phyloP scores from a whole-genome alignment of 2,797 vertebrate genomes.

The Macrochelys suwanniensis region DNA sequence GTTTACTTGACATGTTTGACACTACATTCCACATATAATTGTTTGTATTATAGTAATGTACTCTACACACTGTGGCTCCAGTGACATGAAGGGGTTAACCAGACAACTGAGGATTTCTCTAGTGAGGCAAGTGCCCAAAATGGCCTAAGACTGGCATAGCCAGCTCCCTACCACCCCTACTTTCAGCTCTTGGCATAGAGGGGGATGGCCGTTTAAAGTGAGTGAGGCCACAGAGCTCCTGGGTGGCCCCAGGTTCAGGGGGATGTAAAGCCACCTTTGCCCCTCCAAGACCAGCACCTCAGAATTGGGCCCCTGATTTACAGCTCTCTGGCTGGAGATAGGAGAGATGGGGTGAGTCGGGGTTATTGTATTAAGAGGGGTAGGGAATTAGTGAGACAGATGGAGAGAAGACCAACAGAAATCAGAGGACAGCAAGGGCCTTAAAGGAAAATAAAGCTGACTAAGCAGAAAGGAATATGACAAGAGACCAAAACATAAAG shows the following conservation, averaged over 20 bases:
- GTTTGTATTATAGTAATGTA: background rate
- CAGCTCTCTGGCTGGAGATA: background rate
- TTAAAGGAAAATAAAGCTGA: background rate
- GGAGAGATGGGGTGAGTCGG: background rate
- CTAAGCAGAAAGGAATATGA: background rate
- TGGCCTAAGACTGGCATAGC: too few relatives aligned
- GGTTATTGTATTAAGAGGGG: background rate
- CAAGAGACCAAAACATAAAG: background rate
- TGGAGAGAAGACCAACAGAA: background rate
- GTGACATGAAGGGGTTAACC: background rate
- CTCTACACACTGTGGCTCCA: background rate
- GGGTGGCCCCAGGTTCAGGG: background rate
- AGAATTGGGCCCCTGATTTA: background rate
- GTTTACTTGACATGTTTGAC: background rate
- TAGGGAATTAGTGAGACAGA: background rate
- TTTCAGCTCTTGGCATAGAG: background rate
- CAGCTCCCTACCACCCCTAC: background rate
- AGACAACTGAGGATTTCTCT: background rate
- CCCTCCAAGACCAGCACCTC: background rate
- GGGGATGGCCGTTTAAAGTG: background rate
- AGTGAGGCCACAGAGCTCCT: background rate
- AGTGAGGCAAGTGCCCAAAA: background rate
- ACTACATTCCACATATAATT: background rate
- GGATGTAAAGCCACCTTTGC: background rate
- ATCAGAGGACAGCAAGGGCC: background rate